Conservation (phyloP, 2,888 invertebrate species). For the Caenorhabditis sp. region DNA sequence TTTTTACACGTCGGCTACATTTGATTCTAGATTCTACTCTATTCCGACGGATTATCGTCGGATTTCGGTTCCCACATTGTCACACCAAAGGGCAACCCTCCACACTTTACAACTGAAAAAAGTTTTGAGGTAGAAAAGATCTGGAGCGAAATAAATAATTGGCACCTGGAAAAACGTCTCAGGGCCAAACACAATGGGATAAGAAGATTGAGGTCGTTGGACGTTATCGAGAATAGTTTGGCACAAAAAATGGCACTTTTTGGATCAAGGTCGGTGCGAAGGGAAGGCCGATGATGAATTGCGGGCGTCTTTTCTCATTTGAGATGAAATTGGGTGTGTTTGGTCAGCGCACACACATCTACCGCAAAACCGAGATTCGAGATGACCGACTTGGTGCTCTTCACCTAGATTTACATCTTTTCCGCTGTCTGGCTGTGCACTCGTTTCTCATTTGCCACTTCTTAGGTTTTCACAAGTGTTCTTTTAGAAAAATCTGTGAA, state of each 20-base stretch:
- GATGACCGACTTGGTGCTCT: too few species aligned
- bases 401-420: neutral
- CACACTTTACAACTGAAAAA: neutral
- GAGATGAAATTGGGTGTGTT: constrained; percentile 44
- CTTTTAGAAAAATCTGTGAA: too few species aligned
- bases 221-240: constrained; percentile 33
- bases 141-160: constrained; percentile 55
- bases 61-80: neutral
- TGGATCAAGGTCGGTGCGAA: constrained; percentile 52
- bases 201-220: constrained; percentile 46
- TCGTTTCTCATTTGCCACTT: too few species aligned
- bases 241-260: constrained; percentile 47
- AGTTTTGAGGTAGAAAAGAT: neutral
- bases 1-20: too few species aligned
- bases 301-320: constrained; percentile 50
- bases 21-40: too few species aligned
- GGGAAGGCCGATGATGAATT: constrained; percentile 49
- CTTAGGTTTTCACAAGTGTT: too few species aligned
- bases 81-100: neutral
- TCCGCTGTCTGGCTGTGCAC: too few species aligned
- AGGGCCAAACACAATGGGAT: constrained; percentile 9
- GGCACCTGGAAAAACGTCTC: constrained; percentile 11
- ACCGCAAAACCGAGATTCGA: constrained; percentile 16
- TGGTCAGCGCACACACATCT: constrained; percentile 24
- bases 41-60: too few species aligned